Evolutionary conservation across 64 coral and sea anemone species (phyloP), one percentile per base, ranked within the genome.

Genomic region (Montipora efflorescens): DNA sequence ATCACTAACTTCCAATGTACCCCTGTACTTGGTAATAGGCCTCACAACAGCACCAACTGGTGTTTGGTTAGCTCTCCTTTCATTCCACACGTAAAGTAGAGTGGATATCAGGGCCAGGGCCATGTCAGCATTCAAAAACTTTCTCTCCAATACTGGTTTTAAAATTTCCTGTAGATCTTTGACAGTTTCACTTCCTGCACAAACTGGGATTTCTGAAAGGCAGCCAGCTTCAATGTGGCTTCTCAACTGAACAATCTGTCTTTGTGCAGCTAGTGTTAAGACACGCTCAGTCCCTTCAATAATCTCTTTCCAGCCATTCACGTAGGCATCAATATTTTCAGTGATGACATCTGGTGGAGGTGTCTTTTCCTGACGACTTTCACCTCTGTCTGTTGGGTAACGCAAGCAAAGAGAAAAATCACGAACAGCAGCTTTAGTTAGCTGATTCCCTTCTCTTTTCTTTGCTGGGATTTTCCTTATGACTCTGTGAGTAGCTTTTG

Each of bases 11-110:
- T 93, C 92, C 22, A 93, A 7, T 43, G 92, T 67, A 28, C 75
- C 92, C 51, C 78, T 80, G 76, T 93, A 93, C 53, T 85, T 79
- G n/a, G 74, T 5, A 51, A 93, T 88, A 47, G 85, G 84, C 3
- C 74, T 77, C 66, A 87, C 47, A 15, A 76, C 50, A 3, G 74
- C 92, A 51, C 78, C 75, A 22, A 53, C 51, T 9, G 67, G 83
- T 43, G 58, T 9, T 46, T 88, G 84, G 7, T 87, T 87, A 20
- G 82, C 82, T 86, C 47, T 86, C 66, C 82, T 86, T 46, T 93
- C 92, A 81, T 93, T 93, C 92, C 92, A 93, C 61, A 81, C 66
- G 22, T 93, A 93, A 10, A 93, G 67, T 15, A 93, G 87, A 12
- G 75, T 80, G 23, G 92, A 88, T 55, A 93, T 78, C 79, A 81